A percentile compares a stretch with the other conserved stretches of the same genome.
These are phyloP conservation scores for Cordilura impudica DNA, from an alignment of 2,888 invertebrate species.

Conservation along the genomic window DNA sequence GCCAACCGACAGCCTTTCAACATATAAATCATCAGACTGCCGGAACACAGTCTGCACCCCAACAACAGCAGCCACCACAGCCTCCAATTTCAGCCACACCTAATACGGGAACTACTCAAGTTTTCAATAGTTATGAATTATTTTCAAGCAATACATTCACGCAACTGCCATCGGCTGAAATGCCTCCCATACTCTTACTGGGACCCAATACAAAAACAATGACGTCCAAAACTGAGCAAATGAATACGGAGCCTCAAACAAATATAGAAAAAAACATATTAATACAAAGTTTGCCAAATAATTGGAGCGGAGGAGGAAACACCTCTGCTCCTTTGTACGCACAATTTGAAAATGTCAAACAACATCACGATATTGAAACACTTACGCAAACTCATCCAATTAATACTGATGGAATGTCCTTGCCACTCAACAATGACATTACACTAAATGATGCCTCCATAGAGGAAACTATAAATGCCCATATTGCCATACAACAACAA, in stretches of 20 bases:
- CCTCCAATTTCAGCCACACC: conserved; percentile 15
- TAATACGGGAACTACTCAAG: conserved; percentile 49
- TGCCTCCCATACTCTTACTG: conserved; percentile 52
- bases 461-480: conserved; percentile 29
- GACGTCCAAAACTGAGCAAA: conserved; percentile 43
- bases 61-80: conserved; percentile 66
- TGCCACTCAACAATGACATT: neutral
- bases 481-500: conserved; percentile 29
- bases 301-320: conserved; percentile 67
- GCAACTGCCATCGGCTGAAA: conserved; percentile 70
- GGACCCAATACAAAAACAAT: conserved; percentile 39
- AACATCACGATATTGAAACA: conserved; percentile 6
- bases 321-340: conserved; percentile 33
- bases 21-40: conserved; percentile 25
- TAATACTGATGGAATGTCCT: neutral
- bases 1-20: conserved; percentile 37
- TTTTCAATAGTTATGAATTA: conserved; percentile 75
- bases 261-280: conserved; percentile 25
- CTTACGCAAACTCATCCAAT: neutral
- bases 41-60: conserved; percentile 33
- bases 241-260: conserved; percentile 23
- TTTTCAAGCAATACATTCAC: conserved; percentile 73
- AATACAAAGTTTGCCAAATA: conserved; percentile 62
- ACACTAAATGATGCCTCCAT: conserved; percentile 14
- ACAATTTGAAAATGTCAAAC: conserved; percentile 28